These are phyloP conservation scores for Brachynemurus nebulosus DNA, from an alignment of 2,888 invertebrate species.

Conservation along the genomic window DNA sequence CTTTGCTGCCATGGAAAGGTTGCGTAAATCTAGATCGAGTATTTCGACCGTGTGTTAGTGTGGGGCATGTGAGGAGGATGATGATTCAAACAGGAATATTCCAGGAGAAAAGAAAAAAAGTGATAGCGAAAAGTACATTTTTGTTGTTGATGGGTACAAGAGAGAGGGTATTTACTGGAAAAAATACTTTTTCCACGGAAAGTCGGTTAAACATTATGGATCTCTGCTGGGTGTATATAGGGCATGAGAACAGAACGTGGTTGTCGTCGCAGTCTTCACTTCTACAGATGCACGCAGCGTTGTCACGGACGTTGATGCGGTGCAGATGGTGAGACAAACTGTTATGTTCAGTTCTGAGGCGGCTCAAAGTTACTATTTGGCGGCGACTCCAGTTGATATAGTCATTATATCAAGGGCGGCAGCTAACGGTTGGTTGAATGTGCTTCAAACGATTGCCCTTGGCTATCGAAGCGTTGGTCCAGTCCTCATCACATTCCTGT, in stretches of 20 bases:
- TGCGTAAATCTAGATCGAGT: too few relatives aligned
- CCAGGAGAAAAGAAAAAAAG: background rate
- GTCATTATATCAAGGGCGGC: background rate
- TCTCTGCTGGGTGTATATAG: background rate
- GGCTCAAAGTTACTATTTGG: background rate
- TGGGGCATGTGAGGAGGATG: too few relatives aligned
- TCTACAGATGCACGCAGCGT: background rate
- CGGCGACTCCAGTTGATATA: background rate
- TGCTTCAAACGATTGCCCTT: too few relatives aligned
- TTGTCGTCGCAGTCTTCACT: background rate
- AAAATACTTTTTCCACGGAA: background rate
- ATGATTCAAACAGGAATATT: too few relatives aligned
- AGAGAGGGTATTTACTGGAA: background rate
- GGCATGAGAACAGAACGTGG: background rate
- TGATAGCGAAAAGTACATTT: background rate
- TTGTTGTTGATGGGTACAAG: background rate
- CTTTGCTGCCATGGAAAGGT: too few relatives aligned
- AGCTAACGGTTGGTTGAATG: background rate
- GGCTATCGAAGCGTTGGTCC: too few relatives aligned
- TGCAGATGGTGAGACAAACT: background rate
- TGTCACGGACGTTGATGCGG: background rate
- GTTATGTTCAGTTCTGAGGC: background rate
- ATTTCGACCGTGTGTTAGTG: too few relatives aligned
- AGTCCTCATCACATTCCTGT: too few relatives aligned
- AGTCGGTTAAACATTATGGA: background rate